Evolutionary conservation across 2,113 vertebrate genomes (phyloP).

Genomic region (Marmota monax): DNA sequence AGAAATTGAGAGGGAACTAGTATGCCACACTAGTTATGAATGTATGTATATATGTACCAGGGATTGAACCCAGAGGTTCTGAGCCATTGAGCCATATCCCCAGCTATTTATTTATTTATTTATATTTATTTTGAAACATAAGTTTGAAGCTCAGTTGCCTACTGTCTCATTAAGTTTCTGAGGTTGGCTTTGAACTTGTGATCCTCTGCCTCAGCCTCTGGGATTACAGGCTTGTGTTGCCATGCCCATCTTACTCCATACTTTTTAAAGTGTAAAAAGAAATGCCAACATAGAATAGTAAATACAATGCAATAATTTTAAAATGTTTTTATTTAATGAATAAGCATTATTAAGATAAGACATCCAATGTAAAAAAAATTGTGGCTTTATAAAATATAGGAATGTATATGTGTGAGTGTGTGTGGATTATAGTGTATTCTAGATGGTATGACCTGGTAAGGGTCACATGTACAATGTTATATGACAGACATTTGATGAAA

Average conservation of each 20-base stretch:
- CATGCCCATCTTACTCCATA: no score
- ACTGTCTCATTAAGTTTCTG: no score
- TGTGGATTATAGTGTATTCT: not conserved
- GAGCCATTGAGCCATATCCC: no score
- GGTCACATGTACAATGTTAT: not conserved
- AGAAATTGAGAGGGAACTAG: not conserved
- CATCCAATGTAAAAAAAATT: not conserved
- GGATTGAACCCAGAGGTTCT: no score
- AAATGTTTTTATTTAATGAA: conserved; percentile 18
- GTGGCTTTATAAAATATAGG: not conserved
- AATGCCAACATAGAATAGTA: not conserved
- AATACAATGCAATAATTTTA: not conserved
- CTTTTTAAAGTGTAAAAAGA: conserved; percentile 9
- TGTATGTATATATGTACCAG: no score
- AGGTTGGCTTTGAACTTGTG: no score
- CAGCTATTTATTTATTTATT: no score
- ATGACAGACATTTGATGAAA: not conserved
- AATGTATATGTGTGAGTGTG: not conserved
- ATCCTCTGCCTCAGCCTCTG: no score
- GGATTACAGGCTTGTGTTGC: no score
- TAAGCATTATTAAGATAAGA: conserved; percentile 6
- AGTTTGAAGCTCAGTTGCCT: no score
- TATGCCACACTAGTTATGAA: no score
- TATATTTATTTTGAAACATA: no score
- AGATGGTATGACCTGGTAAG: not conserved